These are phyloP conservation scores for Fragum whitleyi DNA, from an alignment of 2,888 invertebrate genomes.

Conservation along the genomic window DNA sequence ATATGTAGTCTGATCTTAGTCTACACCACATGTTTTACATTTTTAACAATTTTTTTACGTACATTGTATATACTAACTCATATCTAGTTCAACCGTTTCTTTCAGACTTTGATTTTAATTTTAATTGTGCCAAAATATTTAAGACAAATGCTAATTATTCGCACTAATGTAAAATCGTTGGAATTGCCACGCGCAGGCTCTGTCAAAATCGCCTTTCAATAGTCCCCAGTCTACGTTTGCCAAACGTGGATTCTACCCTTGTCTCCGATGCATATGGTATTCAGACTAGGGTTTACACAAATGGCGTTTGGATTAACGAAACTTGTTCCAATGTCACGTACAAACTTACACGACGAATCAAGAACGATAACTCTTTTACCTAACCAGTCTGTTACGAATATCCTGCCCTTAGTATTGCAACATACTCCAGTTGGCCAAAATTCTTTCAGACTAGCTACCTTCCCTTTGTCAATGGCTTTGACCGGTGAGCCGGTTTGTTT, in stretches of 20 bases:
- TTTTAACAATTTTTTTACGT: no score
- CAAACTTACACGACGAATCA: constrained; percentile 31
- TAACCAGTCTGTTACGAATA: constrained; percentile 45
- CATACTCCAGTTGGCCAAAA: constrained; percentile 54
- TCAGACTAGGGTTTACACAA: constrained; percentile 8
- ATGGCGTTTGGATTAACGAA: constrained; percentile 46
- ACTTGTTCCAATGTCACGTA: constrained; percentile 27
- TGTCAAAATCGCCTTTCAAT: no score
- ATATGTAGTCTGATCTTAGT: no score
- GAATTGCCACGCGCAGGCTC: no score
- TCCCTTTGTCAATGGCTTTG: not conserved
- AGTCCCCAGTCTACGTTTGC: constrained; percentile 15
- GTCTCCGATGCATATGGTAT: constrained; percentile 41
- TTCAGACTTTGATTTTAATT: no score
- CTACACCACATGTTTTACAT: no score
- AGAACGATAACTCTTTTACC: constrained; percentile 39
- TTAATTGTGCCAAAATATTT: no score
- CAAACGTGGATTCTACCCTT: constrained; percentile 45
- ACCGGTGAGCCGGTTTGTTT: constrained; percentile 9
- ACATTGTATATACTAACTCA: no score
- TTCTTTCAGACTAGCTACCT: not conserved
- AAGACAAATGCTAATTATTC: no score
- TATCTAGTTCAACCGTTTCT: no score
- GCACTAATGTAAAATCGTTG: no score
- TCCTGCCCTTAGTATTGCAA: constrained; percentile 34